phyloP scores from a whole-genome alignment of 2,797 vertebrate species.

The Clarias fuscus region DNA sequence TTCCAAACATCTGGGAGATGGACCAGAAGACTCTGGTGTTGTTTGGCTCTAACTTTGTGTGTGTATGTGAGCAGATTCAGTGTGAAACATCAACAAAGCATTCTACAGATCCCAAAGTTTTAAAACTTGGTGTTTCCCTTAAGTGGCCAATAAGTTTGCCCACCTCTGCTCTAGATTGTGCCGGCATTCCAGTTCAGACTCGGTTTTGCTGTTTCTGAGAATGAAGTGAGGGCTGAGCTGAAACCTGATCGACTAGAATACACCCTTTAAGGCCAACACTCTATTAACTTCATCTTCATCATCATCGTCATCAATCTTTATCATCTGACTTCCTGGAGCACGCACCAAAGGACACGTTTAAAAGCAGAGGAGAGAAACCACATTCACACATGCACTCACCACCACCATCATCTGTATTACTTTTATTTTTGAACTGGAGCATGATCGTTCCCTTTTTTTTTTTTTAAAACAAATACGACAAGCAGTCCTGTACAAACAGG shows the following conservation, averaged over 20 bases:
- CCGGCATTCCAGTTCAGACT: slow-evolving; percentile 4
- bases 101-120: not conserved
- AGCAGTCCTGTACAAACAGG: slow-evolving; percentile 11
- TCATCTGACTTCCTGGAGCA: slow-evolving; percentile 14
- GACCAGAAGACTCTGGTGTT: not conserved
- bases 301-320: not conserved
- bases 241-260: slow-evolving; percentile 22
- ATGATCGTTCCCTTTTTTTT: slow-evolving; percentile 51
- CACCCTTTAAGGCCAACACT: slow-evolving; percentile 43
- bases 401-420: slow-evolving; percentile 20
- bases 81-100: not conserved
- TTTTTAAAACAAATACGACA: slow-evolving; percentile 11
- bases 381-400: not conserved
- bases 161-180: slow-evolving; percentile 5
- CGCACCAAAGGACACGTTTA: slow-evolving; percentile 25
- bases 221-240: not conserved
- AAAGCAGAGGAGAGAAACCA: not conserved
- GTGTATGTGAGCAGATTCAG: not conserved
- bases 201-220: slow-evolving; percentile 10
- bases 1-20: not conserved
- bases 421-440: slow-evolving; percentile 40
- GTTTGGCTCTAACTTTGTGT: not conserved
- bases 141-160: too few species aligned
- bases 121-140: too few species aligned
- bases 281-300: not conserved